Evolutionary conservation across 2,888 invertebrate species (phyloP).

Genomic region (Lycia hirtaria): DNA sequence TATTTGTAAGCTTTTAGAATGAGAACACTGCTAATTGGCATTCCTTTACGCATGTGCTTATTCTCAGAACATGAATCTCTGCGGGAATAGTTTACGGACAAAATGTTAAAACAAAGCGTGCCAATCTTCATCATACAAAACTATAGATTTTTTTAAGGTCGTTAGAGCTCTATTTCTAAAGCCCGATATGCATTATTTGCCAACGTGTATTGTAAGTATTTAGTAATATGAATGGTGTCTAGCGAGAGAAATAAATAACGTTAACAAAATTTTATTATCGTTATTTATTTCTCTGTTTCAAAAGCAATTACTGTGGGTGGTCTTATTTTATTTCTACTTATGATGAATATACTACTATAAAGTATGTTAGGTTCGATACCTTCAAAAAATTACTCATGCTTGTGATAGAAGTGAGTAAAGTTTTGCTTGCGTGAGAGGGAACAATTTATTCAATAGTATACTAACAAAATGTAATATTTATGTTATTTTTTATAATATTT

Average conservation of each 20-base stretch:
- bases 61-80: conserved; percentile 23
- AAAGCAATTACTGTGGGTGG: background rate
- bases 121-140: background rate
- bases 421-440: no score
- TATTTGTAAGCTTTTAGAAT: conserved; percentile 30
- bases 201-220: no score
- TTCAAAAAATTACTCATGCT: no score
- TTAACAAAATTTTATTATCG: background rate
- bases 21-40: conserved; percentile 36
- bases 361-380: no score
- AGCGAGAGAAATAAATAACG: conserved; percentile 1
- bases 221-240: background rate
- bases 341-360: no score
- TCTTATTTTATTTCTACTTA: background rate
- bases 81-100: background rate
- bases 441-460: no score
- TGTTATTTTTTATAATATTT: no score
- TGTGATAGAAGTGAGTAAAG: no score
- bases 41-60: conserved; percentile 29
- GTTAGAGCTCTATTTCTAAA: no score
- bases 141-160: background rate
- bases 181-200: no score
- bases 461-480: no score
- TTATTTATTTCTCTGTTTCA: no score
- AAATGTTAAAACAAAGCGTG: background rate